Conservation (phyloP, 2,797 vertebrate genomes). For the Hapalemur alaotrensis region DNA sequence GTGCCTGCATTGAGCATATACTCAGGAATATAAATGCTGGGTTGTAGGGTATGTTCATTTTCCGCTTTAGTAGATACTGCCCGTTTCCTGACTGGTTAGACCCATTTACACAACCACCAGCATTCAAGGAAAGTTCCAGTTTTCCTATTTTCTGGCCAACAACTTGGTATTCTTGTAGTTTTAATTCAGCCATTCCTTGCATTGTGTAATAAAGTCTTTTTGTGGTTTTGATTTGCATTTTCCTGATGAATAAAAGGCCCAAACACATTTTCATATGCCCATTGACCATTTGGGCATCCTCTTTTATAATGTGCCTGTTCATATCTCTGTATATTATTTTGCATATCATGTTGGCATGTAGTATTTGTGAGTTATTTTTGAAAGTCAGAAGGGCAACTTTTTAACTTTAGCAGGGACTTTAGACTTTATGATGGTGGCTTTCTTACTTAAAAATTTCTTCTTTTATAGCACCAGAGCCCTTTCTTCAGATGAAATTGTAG, state of each 20-base stretch:
- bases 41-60: neutral
- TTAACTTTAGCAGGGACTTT: neutral
- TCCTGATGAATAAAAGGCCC: neutral
- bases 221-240: neutral
- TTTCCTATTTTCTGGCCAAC: neutral
- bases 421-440: neutral
- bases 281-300: neutral
- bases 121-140: neutral
- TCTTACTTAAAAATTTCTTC: neutral
- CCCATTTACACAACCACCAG: neutral
- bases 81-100: neutral
- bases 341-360: neutral
- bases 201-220: neutral
- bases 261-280: neutral
- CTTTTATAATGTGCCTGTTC: neutral
- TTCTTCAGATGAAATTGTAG: slow-evolving; percentile 31
- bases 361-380: neutral
- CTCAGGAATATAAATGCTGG: neutral
- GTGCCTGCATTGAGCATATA: neutral
- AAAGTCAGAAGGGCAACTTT: neutral
- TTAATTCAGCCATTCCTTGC: neutral
- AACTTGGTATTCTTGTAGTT: neutral
- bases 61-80: neutral
- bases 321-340: neutral
- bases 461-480: neutral